Evolutionary conservation across 1,140 invertebrate genomes (phyloP).

Genomic region (Aradophagus sp.): DNA sequence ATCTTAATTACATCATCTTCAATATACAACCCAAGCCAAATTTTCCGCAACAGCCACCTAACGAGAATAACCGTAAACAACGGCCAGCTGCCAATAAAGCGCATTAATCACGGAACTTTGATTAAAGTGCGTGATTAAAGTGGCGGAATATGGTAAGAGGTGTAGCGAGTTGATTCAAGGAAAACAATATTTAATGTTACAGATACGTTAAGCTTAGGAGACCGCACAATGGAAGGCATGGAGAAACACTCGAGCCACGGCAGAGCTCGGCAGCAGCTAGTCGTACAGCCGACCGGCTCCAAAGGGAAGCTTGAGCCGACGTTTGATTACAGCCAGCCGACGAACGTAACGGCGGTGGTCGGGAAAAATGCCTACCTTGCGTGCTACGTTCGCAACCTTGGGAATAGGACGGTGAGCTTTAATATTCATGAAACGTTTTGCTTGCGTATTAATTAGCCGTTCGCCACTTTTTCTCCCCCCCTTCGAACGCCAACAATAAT

Average conservation of each 20-base stretch:
- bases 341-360: slow-evolving; percentile 86
- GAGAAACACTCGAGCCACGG: slow-evolving; percentile 66
- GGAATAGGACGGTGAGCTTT: slow-evolving; percentile 84
- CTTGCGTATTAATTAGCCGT: slow-evolving; percentile 45
- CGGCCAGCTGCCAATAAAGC: neutral
- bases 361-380: slow-evolving; percentile 87
- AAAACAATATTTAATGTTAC: slow-evolving; percentile 58
- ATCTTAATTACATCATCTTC: no score
- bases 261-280: slow-evolving; percentile 70
- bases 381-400: slow-evolving; percentile 86
- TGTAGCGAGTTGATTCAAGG: slow-evolving; percentile 23
- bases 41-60: no score
- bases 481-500: slow-evolving; percentile 39
- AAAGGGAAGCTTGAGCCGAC: slow-evolving; percentile 78
- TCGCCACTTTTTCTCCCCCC: slow-evolving; percentile 32
- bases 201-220: slow-evolving; percentile 73
- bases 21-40: no score
- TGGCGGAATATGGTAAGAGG: slow-evolving; percentile 6
- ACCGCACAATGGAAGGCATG: slow-evolving; percentile 67
- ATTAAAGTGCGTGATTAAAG: slow-evolving; percentile 20
- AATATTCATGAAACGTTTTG: slow-evolving; percentile 52
- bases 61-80: neutral
- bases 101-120: slow-evolving; percentile 20
- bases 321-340: slow-evolving; percentile 83
- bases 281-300: slow-evolving; percentile 62